Evolutionary conservation across 1,140 invertebrate species (phyloP).

Genomic region (Solen grandis): DNA sequence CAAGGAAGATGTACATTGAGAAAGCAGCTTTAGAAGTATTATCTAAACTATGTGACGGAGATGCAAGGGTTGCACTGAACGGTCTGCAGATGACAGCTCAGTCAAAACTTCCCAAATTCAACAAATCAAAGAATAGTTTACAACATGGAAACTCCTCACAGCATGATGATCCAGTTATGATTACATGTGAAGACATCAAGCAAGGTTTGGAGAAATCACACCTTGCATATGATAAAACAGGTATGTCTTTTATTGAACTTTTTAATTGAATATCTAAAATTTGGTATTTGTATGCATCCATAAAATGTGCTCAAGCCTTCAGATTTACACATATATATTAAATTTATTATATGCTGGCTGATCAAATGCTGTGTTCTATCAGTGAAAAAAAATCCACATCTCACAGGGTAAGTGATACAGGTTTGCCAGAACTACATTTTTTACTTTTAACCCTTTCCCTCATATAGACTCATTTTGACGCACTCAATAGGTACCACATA

Average conservation of each 20-base stretch:
- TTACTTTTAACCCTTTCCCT: too few species aligned
- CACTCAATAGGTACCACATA: too few species aligned
- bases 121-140: constrained; percentile 1
- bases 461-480: too few species aligned
- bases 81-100: constrained; percentile 88
- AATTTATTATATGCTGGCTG: neutral
- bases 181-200: constrained; percentile 74
- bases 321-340: too few species aligned
- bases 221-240: constrained; percentile 89
- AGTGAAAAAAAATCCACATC: too few species aligned
- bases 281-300: constrained; percentile 13
- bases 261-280: neutral
- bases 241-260: constrained; percentile 54
- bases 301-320: too few species aligned
- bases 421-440: too few species aligned
- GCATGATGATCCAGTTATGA: constrained; percentile 32
- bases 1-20: too few species aligned
- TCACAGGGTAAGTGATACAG: too few species aligned
- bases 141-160: neutral
- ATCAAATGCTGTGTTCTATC: neutral
- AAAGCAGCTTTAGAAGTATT: constrained; percentile 86
- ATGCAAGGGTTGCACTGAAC: constrained; percentile 89
- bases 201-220: constrained; percentile 85
- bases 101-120: constrained; percentile 76
- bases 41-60: constrained; percentile 89